Percentiles rank a stretch among this genome's conserved stretches.
Evolutionary conservation across 2,113 vertebrate genomes (phyloP).

Genomic region (Sardina pilchardus): DNA sequence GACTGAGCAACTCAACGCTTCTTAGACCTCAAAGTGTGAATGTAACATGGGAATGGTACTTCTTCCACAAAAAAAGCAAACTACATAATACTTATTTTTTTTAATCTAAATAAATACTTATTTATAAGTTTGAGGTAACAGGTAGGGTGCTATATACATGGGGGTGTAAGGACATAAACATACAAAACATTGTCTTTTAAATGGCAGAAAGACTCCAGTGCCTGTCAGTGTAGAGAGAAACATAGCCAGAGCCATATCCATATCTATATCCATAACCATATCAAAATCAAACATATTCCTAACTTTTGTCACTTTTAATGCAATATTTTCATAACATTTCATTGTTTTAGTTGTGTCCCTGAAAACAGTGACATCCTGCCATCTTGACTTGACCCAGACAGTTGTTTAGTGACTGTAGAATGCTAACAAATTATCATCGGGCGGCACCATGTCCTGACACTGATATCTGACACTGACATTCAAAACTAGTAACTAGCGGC

Average conservation of each 20-base stretch:
- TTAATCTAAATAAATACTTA: background rate
- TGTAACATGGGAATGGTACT: background rate
- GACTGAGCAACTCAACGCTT: background rate
- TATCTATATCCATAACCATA: too few relatives aligned
- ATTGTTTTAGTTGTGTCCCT: conserved; percentile 63
- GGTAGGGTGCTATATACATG: background rate
- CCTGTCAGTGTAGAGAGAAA: too few relatives aligned
- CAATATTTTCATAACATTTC: conserved; percentile 16
- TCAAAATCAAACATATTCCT: too few relatives aligned
- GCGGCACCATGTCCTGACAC: conserved; percentile 56
- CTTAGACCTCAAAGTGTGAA: background rate
- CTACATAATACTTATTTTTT: background rate
- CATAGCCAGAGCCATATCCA: too few relatives aligned
- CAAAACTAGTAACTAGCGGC: conserved; percentile 45
- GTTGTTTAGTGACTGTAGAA: conserved; percentile 48
- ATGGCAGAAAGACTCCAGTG: background rate
- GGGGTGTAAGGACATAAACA: background rate
- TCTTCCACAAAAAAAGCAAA: background rate
- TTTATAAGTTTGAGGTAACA: background rate
- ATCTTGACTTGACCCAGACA: conserved; percentile 57
- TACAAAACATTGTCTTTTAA: background rate
- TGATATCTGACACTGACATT: conserved; percentile 58
- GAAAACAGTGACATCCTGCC: conserved; percentile 57
- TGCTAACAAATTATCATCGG: conserved; percentile 62
- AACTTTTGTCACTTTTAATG: too few relatives aligned